A percentile compares a stretch with the other conserved stretches of the same genome.
phyloP scores from a whole-genome alignment of 2,113 vertebrate genomes.

The Thalassoma bifasciatum region DNA sequence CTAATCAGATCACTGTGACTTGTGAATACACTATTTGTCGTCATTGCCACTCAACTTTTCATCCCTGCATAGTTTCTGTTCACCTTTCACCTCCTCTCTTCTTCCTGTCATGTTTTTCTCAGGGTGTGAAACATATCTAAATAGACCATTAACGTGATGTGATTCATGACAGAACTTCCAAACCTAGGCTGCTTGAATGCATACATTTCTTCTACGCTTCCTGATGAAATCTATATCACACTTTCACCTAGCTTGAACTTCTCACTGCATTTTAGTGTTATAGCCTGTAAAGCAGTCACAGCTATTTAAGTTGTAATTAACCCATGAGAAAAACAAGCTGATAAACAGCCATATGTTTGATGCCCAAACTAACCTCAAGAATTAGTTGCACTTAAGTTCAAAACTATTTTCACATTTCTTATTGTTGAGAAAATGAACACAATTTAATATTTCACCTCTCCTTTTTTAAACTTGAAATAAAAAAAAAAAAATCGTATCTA shows the following conservation, averaged over 20 bases:
- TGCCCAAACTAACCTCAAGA: too few relatives aligned
- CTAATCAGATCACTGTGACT: constrained; percentile 80
- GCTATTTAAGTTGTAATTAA: too few relatives aligned
- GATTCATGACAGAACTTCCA: not conserved
- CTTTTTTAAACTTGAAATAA: too few relatives aligned
- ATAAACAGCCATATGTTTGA: too few relatives aligned
- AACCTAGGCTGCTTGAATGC: not conserved
- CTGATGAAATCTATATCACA: not conserved
- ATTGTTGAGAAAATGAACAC: too few relatives aligned
- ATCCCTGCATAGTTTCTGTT: constrained; percentile 54
- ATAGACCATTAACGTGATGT: not conserved
- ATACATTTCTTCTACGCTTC: not conserved
- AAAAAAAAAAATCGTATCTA: too few relatives aligned
- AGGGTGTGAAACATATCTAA: constrained; percentile 3
- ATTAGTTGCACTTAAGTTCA: too few relatives aligned
- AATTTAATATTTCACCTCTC: too few relatives aligned
- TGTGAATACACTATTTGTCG: constrained; percentile 64
- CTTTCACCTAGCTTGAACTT: not conserved
- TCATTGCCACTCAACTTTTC: constrained; percentile 55
- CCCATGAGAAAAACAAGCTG: too few relatives aligned
- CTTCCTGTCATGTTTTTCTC: constrained; percentile 35
- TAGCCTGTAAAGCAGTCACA: not conserved
- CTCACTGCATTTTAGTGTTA: not conserved
- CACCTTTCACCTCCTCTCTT: constrained; percentile 63
- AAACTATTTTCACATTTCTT: too few relatives aligned